Evolutionary conservation across 92 coral and sea anemone genomes (phyloP).

Genomic region (Palythoa caribaeorum): DNA sequence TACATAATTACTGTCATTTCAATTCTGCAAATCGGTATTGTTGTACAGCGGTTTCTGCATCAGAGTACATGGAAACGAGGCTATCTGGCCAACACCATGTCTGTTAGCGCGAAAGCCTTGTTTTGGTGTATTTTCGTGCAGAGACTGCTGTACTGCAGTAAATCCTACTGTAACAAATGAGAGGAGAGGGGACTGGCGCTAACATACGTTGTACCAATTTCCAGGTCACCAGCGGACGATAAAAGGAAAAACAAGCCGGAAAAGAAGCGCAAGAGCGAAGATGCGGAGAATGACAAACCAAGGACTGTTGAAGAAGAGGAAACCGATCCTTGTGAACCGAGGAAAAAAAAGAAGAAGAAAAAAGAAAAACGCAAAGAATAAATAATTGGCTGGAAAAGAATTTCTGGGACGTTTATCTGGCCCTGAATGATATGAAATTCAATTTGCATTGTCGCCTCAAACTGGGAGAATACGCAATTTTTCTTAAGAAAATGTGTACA

Average conservation of each 20-base stretch:
- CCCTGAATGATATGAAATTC: no score
- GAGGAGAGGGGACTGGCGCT: neutral
- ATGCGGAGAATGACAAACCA: neutral
- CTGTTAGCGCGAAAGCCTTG: no score
- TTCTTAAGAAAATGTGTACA: no score
- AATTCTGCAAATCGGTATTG: neutral
- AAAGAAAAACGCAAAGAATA: neutral
- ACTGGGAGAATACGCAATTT: no score
- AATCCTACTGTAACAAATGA: neutral
- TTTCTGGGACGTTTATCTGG: neutral
- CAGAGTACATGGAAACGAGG: no score
- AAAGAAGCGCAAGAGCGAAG: constrained; percentile 19
- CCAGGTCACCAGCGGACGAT: neutral
- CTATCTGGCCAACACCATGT: no score
- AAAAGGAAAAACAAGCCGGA: neutral
- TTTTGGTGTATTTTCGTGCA: no score
- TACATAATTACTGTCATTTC: neutral
- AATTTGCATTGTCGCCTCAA: no score
- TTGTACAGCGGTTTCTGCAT: no score
- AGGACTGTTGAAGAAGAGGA: neutral
- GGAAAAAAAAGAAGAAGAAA: constrained; percentile 21
- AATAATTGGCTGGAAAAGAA: neutral
- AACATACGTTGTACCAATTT: neutral
- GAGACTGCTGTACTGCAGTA: no score
- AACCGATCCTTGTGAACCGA: neutral